Percentiles rank a stretch among this genome's conserved stretches.
These are phyloP conservation scores for Corydoras maculifer DNA, from an alignment of 2,113 vertebrate genomes.

Conservation along the genomic window DNA sequence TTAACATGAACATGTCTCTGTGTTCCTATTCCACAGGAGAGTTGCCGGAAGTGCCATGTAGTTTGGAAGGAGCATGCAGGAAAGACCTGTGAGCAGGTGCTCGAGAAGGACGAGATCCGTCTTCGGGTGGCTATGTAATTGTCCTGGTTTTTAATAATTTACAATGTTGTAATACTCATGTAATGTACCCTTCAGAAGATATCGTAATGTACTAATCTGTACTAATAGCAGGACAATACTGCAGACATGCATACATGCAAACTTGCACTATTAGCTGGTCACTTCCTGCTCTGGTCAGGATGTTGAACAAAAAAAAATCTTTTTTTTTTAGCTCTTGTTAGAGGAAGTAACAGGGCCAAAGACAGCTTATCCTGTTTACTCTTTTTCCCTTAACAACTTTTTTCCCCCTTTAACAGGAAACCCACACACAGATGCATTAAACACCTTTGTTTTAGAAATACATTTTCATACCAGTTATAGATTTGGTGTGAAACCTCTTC, in stretches of 20 bases:
- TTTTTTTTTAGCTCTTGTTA: conserved; percentile 52
- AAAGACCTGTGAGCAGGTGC: conserved; percentile 86
- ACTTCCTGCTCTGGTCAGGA: conserved; percentile 51
- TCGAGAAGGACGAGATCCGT: conserved; percentile 88
- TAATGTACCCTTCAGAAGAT: too few relatives aligned
- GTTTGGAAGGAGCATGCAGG: conserved; percentile 91
- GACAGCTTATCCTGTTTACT: conserved; percentile 62
- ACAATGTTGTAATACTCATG: too few relatives aligned
- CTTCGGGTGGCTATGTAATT: conserved; percentile 90
- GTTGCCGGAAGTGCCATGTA: conserved; percentile 88
- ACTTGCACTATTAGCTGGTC: background rate
- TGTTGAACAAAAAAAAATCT: conserved; percentile 35
- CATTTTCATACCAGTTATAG: background rate
- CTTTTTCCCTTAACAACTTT: conserved; percentile 12
- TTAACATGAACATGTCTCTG: conserved; percentile 13
- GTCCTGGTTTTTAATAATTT: background rate
- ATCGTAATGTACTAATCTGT: too few relatives aligned
- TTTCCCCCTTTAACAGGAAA: conserved; percentile 28
- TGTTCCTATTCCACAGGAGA: conserved; percentile 69
- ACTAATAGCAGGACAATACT: too few relatives aligned
- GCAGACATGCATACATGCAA: background rate
- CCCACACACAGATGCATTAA: background rate
- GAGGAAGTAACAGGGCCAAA: conserved; percentile 35
- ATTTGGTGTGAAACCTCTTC: too few relatives aligned
- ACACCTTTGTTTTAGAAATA: background rate